Percentiles rank a stretch among this genome's conserved stretches.
Evolutionary conservation across 2,888 invertebrate species (phyloP).

Genomic region (Noctua comes): DNA sequence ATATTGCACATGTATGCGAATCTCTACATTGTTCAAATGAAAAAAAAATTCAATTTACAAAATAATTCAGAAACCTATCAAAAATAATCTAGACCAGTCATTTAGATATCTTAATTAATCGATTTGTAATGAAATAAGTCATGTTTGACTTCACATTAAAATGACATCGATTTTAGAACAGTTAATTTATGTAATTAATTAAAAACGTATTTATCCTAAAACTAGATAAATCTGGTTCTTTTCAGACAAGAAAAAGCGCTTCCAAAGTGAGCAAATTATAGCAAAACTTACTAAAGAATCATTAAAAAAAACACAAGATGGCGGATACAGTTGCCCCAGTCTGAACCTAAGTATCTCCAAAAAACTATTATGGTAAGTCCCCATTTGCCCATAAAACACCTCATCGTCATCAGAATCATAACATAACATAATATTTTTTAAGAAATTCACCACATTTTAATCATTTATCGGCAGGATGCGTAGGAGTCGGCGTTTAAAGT

Average conservation of each 20-base stretch:
- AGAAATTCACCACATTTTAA: slow-evolving; percentile 34
- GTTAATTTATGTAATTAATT: not conserved
- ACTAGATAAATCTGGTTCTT: not conserved
- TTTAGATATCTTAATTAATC: not conserved
- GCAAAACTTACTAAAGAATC: not conserved
- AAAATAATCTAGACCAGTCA: slow-evolving; percentile 5
- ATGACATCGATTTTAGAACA: not conserved
- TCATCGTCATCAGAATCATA: slow-evolving; percentile 16
- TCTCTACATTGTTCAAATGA: slow-evolving; percentile 1
- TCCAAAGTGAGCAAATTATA: not conserved
- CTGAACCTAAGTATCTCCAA: not conserved
- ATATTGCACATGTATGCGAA: not conserved
- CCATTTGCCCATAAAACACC: slow-evolving; percentile 7
- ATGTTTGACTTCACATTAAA: not conserved
- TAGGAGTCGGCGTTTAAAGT: slow-evolving; percentile 57
- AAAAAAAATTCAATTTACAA: too few species aligned
- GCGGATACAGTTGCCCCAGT: not conserved
- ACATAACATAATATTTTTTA: slow-evolving; percentile 16
- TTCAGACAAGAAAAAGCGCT: not conserved
- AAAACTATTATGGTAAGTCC: not conserved
- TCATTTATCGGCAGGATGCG: slow-evolving; percentile 64
- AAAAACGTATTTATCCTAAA: not conserved
- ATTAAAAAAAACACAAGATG: slow-evolving; percentile 18
- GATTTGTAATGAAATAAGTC: not conserved
- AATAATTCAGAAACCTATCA: not conserved